Evolutionary conservation across 2,113 vertebrate species (phyloP).

Genomic region (Phalacrocorax carbo): DNA sequence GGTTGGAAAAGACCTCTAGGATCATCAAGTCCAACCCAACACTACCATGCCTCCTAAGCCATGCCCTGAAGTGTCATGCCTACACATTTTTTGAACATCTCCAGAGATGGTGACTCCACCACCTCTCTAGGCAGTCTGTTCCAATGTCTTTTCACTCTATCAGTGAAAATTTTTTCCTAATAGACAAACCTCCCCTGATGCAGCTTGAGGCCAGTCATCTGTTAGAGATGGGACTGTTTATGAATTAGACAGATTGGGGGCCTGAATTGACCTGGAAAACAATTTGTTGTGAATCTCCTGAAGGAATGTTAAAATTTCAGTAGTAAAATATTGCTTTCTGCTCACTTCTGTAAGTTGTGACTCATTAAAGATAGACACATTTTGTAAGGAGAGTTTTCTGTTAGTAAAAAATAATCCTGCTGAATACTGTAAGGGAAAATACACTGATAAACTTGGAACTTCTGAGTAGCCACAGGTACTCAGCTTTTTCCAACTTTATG

Average conservation of each 20-base stretch:
- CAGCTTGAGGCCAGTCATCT: not conserved
- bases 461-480: not conserved
- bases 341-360: slow-evolving; percentile 13
- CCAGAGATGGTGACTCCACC: too few species aligned
- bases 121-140: too few species aligned
- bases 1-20: too few species aligned
- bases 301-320: slow-evolving; percentile 37
- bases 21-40: too few species aligned
- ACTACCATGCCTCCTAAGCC: too few species aligned
- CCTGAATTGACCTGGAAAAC: slow-evolving; percentile 20
- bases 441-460: not conserved
- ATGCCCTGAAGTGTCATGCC: too few species aligned
- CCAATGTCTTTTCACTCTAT: too few species aligned
- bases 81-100: too few species aligned
- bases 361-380: not conserved
- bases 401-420: slow-evolving; percentile 30
- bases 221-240: not conserved
- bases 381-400: not conserved
- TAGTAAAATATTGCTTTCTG: not conserved
- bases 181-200: too few species aligned
- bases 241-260: not conserved
- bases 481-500: not conserved
- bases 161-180: too few species aligned
- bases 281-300: not conserved
- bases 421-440: slow-evolving; percentile 35